Percentiles rank a stretch among this genome's conserved stretches.
phyloP scores from a whole-genome alignment of 2,113 vertebrate genomes.

The Chrysochloris asiatica region DNA sequence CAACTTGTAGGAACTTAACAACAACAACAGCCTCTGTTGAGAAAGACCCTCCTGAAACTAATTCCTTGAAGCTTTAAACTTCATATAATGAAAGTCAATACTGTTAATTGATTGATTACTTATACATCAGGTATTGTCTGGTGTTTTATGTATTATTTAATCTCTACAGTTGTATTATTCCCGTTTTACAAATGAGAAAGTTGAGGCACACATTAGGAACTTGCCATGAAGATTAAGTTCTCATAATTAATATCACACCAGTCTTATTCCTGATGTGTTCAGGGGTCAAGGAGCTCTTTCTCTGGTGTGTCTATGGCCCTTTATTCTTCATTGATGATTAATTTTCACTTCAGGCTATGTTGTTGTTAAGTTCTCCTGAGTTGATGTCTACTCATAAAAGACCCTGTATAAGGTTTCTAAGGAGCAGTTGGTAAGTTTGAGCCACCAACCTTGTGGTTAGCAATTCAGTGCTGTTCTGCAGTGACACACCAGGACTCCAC shows the following conservation, averaged over 20 bases:
- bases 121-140: background rate
- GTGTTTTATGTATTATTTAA: background rate
- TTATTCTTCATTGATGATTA: background rate
- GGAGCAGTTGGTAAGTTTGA: too few species aligned
- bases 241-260: background rate
- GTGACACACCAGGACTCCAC: too few species aligned
- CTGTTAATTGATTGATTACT: background rate
- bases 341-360: background rate
- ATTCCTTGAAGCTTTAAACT: background rate
- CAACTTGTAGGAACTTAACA: too few species aligned
- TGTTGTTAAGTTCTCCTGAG: too few species aligned
- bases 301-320: background rate
- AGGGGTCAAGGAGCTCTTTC: too few species aligned
- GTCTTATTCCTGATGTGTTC: background rate
- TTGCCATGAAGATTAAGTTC: background rate
- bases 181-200: background rate
- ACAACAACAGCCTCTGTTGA: too few species aligned
- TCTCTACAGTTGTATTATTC: background rate
- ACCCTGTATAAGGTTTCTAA: too few species aligned
- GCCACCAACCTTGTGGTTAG: too few species aligned
- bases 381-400: too few species aligned
- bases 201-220: background rate
- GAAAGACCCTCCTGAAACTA: slow-evolving; percentile 8
- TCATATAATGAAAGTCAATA: background rate
- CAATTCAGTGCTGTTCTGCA: too few species aligned